Evolutionary conservation across 2,113 vertebrate genomes (phyloP).

Genomic region (Nansenia antarctica): DNA sequence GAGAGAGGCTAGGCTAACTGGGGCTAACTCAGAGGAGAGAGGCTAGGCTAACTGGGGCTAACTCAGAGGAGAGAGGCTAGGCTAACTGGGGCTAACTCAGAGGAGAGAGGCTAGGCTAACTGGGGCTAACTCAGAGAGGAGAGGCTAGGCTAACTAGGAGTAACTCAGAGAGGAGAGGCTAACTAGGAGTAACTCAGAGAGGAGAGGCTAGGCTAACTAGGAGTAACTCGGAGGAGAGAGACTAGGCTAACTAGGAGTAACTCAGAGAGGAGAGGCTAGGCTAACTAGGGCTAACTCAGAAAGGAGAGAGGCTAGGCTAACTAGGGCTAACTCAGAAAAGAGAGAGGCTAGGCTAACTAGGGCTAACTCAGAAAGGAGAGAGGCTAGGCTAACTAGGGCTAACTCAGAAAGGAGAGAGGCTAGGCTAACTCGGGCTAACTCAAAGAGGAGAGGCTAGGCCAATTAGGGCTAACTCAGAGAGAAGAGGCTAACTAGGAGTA

Average conservation of each 20-base stretch:
- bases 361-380: no score
- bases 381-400: no score
- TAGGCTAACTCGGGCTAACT: no score
- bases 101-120: constrained; percentile 8
- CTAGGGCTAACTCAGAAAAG: no score
- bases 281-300: not conserved
- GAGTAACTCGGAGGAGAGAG: no score
- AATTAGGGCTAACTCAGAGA: no score
- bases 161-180: no score
- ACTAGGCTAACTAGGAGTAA: not conserved
- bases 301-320: not conserved
- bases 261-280: not conserved
- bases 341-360: no score
- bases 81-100: not conserved
- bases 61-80: not conserved
- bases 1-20: not conserved
- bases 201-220: not conserved
- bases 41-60: not conserved
- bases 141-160: no score
- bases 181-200: not conserved
- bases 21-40: not conserved
- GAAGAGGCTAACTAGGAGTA: no score
- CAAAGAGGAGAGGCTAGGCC: no score
- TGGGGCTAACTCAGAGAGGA: not conserved
- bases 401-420: no score